phyloP scores from a whole-genome alignment of 2,113 vertebrate genomes.

The Tachysurus vachellii region DNA sequence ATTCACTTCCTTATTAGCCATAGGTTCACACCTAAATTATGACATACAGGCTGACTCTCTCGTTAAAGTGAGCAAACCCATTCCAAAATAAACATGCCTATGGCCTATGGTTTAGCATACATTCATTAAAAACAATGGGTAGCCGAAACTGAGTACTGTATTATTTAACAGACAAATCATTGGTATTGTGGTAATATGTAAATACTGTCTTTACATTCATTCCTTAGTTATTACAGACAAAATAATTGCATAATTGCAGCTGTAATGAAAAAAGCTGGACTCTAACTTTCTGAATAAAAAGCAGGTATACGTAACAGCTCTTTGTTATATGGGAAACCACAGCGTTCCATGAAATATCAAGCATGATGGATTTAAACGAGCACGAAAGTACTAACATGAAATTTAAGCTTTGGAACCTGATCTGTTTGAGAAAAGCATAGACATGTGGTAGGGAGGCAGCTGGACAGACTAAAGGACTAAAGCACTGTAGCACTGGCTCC shows the following conservation, averaged over 20 bases:
- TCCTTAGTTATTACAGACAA: background rate
- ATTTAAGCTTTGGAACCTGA: background rate
- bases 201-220: background rate
- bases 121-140: background rate
- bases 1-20: constrained; percentile 18
- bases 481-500: background rate
- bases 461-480: background rate
- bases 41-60: background rate
- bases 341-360: background rate
- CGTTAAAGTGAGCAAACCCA: background rate
- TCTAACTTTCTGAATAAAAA: background rate
- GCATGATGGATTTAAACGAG: background rate
- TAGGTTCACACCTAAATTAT: constrained; percentile 2
- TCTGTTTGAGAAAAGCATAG: background rate
- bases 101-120: background rate
- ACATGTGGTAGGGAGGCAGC: background rate
- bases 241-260: background rate
- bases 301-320: background rate
- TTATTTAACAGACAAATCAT: background rate
- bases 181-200: background rate
- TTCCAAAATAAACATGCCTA: background rate
- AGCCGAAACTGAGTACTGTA: background rate
- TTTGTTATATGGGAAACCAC: background rate
- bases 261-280: background rate
- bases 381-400: background rate